Base-by-base conservation (phyloP, 2,113 vertebrate genomes). In the Pterocles gutturalis region DNA sequence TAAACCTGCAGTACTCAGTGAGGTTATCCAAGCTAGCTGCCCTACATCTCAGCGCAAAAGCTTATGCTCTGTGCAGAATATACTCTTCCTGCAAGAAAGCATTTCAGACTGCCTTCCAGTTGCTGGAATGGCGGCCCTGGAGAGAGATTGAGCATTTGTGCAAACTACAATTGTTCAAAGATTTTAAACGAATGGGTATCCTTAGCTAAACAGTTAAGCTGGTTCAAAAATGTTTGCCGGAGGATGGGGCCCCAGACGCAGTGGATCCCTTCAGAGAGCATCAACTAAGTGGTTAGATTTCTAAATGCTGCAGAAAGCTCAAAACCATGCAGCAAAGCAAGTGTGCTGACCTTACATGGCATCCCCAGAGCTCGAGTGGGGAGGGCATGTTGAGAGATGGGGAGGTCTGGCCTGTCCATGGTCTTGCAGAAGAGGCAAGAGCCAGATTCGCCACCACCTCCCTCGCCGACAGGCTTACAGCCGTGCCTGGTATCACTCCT, bases 331-430 rank as follows among this genome's bases (percentile, higher is more conserved):
- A 46, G 41, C 36, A 76, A 58, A 70, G 25, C 17, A 61, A 38
- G 12, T 0, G 34, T 87, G 29, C 33, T 73, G 58, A 55, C 66
- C 48, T 43, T 29, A 17, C 2, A 0, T 11, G 14, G 24, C 34
- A 66, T 22, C 41, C 16, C 45, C 69, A 84, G 61, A 62, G 28
- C 36, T 46, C n/a, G 13, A 54, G 34, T 4, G 13, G 4, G 22
- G 24, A 51, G 11, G 26, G 11, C 1, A 1, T 6, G 10, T 1
- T 41, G 46, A 53, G 36, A 49, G 33, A 21, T 2, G 1, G 22
- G 49, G 43, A 18, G 31, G 4, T 12, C 48, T 54, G 31, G 11
- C 18, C 6, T 9, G 12, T 51, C 13, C 41, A 7, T 34, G 24
- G 10, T 70, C 29, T 53, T 45, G 36, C 11, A 57, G 10, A 41